Evolutionary conservation across 2,797 vertebrate species (phyloP), one percentile per base, ranked within the genome.

Genomic region (Chromis chromis): DNA sequence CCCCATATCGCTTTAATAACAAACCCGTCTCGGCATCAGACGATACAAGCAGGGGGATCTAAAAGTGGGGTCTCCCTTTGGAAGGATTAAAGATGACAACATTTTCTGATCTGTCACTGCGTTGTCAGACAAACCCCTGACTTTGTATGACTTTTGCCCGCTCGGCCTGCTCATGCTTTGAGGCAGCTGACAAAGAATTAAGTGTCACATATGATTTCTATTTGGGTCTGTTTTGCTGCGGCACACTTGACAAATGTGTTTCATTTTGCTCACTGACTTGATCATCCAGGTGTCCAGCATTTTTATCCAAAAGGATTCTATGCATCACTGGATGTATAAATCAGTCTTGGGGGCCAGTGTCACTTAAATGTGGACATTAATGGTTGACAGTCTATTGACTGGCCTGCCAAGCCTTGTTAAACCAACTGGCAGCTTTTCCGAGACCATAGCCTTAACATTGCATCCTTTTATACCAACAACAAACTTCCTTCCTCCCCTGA

Each of bases 401-500:
- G 59, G 72, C 77, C 87, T 89, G 85, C 80, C 90, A 89, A 57
- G 68, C 49, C 78, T 77, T 76, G 79, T 91, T 85, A 91, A 87
- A 86, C 69, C 66, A 54, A 44, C 84, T 81, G 76, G 74, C 83
- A 69, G 76, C 73, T 87, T 85, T 83, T 75, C 63, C 49, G 39
- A 85, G 81, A 86, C 84, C 69, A 83, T 86, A 93, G 78, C 69
- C 59, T 76, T 25, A 25, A 60, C 73, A 79, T 84, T 3, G 62
- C 80, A 50, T 83, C 85, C 78, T 81, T 84, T 88, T 83, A 87
- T 90, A 85, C 84, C 61, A 81, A 83, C 88, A 88, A 90, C 84
- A 91, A 89, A 87, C 88, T 79, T 82, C 76, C 69, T 84, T 90
- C 82, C 78, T 90, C 79, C 85, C 94, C 93, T 86, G 83, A 62